Conservation (phyloP, 2,888 invertebrate species). For the Agrilus cyanescens region DNA sequence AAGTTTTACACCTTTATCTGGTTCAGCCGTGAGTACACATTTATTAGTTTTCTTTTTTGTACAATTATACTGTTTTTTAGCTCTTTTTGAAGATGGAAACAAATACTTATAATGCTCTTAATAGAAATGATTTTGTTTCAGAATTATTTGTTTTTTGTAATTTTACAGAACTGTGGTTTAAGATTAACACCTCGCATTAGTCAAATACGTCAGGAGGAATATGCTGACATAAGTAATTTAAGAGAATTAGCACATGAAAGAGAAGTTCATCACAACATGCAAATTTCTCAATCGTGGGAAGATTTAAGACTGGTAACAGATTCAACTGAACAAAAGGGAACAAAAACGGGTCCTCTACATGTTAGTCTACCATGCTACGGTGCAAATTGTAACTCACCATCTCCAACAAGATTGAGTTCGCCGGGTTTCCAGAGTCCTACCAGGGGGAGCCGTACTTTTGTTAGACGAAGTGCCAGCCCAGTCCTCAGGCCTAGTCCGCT, state of each 20-base stretch:
- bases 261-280: slow-evolving; percentile 82
- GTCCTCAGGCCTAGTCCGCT: slow-evolving; percentile 69
- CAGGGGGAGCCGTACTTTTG: slow-evolving; percentile 54
- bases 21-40: slow-evolving; percentile 34
- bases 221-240: slow-evolving; percentile 67
- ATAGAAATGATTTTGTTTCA: not conserved
- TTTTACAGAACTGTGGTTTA: slow-evolving; percentile 14
- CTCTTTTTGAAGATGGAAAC: too few relatives aligned
- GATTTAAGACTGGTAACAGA: slow-evolving; percentile 54
- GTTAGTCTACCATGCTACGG: slow-evolving; percentile 35
- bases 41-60: too few relatives aligned
- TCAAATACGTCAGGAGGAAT: slow-evolving; percentile 80
- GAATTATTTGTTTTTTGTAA: not conserved
- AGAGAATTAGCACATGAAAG: slow-evolving; percentile 87
- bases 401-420: slow-evolving; percentile 30
- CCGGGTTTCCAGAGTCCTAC: slow-evolving; percentile 51
- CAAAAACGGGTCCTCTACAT: slow-evolving; percentile 35
- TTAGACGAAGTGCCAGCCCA: slow-evolving; percentile 77
- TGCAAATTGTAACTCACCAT: slow-evolving; percentile 30
- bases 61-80: too few relatives aligned
- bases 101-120: too few relatives aligned
- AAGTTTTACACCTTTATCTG: slow-evolving; percentile 62
- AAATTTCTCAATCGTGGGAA: slow-evolving; percentile 92
- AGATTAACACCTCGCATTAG: slow-evolving; percentile 68
- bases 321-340: slow-evolving; percentile 26